Base-by-base conservation (phyloP, 2,797 vertebrate species). In the Xerus rutilus region DNA sequence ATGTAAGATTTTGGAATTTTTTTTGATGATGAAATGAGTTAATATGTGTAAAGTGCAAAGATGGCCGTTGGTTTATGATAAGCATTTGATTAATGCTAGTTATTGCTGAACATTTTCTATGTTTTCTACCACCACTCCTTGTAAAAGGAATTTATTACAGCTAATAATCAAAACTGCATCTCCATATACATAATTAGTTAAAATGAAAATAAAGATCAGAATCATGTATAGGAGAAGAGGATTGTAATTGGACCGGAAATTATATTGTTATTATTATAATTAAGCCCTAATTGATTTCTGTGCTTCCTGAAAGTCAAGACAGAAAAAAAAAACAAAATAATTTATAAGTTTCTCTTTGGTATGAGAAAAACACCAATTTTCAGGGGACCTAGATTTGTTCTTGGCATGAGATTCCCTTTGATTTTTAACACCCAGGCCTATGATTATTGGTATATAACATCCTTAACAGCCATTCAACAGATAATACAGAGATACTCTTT, bases 191-290 rank as follows among this genome's bases (percentile, higher is more conserved):
- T 54, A 85, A 89, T 76, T 86, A 39, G 12, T 90, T 72, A 89
- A 96, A 95, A 78, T 89, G 76, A 92, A 97, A 96, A 84, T 86
- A 62, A 89, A 95, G 79, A 81, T 88, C 62, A 96, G 92, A 90
- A 95, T 84, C 59, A 78, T 13, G 2, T 72, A 21, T 70, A 95
- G 62, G 17, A 95, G 84, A 64, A 81, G 45, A 94, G 23, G 64
- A 77, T 86, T 77, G 5, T 73, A 94, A 73, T 49, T 92, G 78
- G 35, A 43, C 28, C 32, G 91, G 88, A 94, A 92, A 95, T 95
- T 93, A 93, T 64, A 93, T 88, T 93, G 74, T 86, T 78, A 64
- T 85, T 89, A 59, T 32, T 91, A 32, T 82, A 92, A 97, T 95
- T 95, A 97, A 96, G 39, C 62, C 54, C 32, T 94, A 96, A 95